Percentiles rank a stretch among this genome's conserved stretches.
Conservation (phyloP, 1,140 invertebrate species). For the Dolichoris vasculosae region DNA sequence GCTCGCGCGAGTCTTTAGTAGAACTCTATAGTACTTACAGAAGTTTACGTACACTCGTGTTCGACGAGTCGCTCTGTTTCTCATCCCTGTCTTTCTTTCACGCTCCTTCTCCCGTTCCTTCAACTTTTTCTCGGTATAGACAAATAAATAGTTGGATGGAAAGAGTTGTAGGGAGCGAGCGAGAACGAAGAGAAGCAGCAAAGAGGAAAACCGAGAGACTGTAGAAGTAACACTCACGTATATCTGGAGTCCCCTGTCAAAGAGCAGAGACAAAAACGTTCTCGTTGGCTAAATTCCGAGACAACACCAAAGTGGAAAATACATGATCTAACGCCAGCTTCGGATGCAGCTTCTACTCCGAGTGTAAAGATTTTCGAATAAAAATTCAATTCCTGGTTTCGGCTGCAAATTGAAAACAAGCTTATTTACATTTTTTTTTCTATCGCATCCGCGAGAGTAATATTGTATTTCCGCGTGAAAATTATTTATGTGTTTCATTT, state of each 20-base stretch:
- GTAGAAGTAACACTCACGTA: not conserved
- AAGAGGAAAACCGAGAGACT: not conserved
- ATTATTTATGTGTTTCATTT: too few relatives aligned
- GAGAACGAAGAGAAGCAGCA: not conserved
- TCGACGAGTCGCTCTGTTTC: not conserved
- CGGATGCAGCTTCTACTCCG: not conserved
- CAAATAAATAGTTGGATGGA: not conserved
- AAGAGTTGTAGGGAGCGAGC: too few relatives aligned
- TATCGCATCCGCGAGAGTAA: too few relatives aligned
- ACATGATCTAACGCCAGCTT: not conserved
- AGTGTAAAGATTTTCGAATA: not conserved
- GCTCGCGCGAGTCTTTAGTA: not conserved
- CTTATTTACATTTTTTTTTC: not conserved
- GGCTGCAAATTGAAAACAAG: not conserved
- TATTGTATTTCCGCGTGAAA: too few relatives aligned
- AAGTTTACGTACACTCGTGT: not conserved
- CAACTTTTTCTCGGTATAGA: not conserved
- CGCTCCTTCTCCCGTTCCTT: not conserved
- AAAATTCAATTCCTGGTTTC: conserved; percentile 23
- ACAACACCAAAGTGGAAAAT: conserved; percentile 30
- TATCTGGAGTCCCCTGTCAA: not conserved
- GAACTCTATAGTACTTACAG: too few relatives aligned
- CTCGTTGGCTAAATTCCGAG: conserved; percentile 34
- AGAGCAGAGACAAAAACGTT: not conserved
- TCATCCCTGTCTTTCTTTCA: too few relatives aligned